Base-by-base conservation (phyloP, 2,113 vertebrate genomes). In the Tetrao urogallus region DNA sequence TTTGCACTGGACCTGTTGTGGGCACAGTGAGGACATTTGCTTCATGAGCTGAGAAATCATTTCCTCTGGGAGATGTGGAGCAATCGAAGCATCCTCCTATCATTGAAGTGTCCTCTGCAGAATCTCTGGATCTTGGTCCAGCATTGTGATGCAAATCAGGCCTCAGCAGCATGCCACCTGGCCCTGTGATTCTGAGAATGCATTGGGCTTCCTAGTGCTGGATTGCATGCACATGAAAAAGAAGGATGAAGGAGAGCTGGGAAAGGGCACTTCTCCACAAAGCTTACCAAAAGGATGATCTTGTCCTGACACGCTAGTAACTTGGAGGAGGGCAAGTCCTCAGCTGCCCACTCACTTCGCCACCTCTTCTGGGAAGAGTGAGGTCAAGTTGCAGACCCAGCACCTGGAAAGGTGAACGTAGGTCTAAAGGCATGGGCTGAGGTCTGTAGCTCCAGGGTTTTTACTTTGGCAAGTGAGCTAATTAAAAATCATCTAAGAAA, bases 401-500 rank as follows among this genome's bases (percentile, higher is more conserved):
- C 65, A 71, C 61, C 43, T 61, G 30, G 13, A 61, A 63, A 75
- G 63, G 65, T 77, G 67, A 92, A 91, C 56, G 64, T 69, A 72
- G 40, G 58, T 91, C 56, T 87, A 7, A 74, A 89, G 64, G 42
- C 60, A 77, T 42, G 70, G 74, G 42, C 34, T 73, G 58, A 93
- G 45, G 19, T 91, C 90, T 75, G 79, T 30, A 30, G 30, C 78
- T 84, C 72, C 56, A 64, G 43, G 50, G 8, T 38, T 91, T 95
- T 89, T 50, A 10, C 22, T 86, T 66, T 79, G 77, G 67, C 72
- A 92, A 25, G 60, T 11, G 5, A 69, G 65, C 18, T 60, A 8
- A 10, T 13, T 82, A 71, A 89, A 85, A 64, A 74, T 78, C 42
- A 24, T 77, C 79, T 94, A 40, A 95, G 57, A 58, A 85, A 82